Percentiles rank a stretch among this genome's conserved stretches.
Evolutionary conservation across 2,888 invertebrate species (phyloP).

Genomic region (Polia nebulosa): DNA sequence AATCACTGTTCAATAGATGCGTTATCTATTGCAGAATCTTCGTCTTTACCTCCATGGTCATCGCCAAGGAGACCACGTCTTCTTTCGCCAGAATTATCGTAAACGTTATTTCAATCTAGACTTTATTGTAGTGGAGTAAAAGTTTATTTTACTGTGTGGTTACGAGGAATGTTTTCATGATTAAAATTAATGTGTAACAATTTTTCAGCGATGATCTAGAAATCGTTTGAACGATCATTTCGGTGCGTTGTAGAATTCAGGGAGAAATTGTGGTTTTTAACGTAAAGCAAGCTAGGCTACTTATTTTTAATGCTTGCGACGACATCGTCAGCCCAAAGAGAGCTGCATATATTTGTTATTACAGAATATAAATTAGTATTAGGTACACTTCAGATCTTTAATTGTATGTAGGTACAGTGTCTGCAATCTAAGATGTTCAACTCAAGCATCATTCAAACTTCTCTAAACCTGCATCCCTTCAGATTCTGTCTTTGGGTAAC

Average conservation of each 20-base stretch:
- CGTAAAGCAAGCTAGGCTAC: background rate
- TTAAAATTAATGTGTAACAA: slow-evolving; percentile 10
- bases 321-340: background rate
- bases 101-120: background rate
- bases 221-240: slow-evolving; percentile 2
- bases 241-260: slow-evolving; percentile 15
- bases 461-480: too few species aligned
- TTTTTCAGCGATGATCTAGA: slow-evolving; percentile 24
- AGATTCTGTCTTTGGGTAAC: background rate
- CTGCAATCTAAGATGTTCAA: background rate
- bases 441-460: background rate
- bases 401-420: background rate
- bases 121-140: background rate
- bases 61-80: slow-evolving; percentile 34
- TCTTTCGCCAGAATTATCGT: background rate
- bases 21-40: slow-evolving; percentile 43
- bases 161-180: slow-evolving; percentile 4
- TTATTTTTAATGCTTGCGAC: background rate
- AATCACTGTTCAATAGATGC: slow-evolving; percentile 40
- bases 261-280: background rate
- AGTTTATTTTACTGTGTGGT: slow-evolving; percentile 1
- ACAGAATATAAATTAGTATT: background rate
- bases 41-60: slow-evolving; percentile 16
- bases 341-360: background rate
- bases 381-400: too few species aligned